Percentiles rank a stretch among this genome's conserved stretches.
Evolutionary conservation across 2,113 vertebrate species (phyloP).

Genomic region (Podilymbus podiceps): DNA sequence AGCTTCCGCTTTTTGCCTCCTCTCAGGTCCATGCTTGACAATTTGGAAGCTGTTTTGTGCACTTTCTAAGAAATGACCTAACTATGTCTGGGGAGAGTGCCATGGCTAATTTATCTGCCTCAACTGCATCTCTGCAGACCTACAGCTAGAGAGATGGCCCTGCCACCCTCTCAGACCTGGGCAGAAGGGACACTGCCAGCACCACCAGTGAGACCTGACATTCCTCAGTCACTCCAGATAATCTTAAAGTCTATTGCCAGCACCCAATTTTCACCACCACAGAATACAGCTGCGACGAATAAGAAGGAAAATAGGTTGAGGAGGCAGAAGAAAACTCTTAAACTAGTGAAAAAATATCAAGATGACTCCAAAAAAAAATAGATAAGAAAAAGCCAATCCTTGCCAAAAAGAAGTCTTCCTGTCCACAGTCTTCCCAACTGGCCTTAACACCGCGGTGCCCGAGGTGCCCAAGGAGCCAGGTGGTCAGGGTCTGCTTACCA

Average conservation of each 20-base stretch:
- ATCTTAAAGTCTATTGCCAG: rapidly evolving
- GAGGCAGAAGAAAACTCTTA: neutral
- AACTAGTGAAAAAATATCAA: neutral
- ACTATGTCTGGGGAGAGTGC: neutral
- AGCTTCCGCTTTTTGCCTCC: neutral
- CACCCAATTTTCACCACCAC: neutral
- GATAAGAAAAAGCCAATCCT: neutral
- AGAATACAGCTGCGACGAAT: rapidly evolving
- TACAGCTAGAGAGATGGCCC: neutral
- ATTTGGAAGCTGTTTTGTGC: neutral
- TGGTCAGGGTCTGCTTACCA: neutral
- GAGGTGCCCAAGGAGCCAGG: neutral
- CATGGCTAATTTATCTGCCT: neutral
- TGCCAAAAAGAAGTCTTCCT: neutral
- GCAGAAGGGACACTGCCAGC: neutral
- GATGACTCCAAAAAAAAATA: neutral
- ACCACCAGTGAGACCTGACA: neutral
- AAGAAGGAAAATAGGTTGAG: neutral
- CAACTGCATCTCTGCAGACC: neutral
- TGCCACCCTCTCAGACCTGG: neutral
- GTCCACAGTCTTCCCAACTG: neutral
- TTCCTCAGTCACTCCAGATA: neutral
- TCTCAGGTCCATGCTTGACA: rapidly evolving
- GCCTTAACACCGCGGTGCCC: neutral
- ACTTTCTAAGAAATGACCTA: neutral